Evolutionary conservation across 2,888 invertebrate genomes (phyloP), one percentile per base, ranked within the genome.

Genomic region (Galeruca laticollis): DNA sequence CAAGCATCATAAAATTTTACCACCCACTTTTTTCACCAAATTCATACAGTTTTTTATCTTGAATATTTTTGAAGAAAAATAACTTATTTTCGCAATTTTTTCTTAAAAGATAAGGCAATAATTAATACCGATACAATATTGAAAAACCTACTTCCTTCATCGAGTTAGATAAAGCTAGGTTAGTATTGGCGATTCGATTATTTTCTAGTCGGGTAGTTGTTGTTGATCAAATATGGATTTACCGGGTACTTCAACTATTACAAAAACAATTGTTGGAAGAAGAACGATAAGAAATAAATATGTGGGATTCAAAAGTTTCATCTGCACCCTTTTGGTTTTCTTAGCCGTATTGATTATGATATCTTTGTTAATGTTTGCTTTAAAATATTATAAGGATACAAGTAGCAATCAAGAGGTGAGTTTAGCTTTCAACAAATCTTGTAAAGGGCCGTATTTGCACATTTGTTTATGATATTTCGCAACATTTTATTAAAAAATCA

Each of bases 261-360:
- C 18, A 9, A 51, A 51, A 21, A 51, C n/a, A 43, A 43, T 9
- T 2, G 49, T 21, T 51, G 18, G 15, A 51, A 51, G 15, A 51
- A 51, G 21, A 51, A 40, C 40, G 40, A 5, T n/a, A 2, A 47
- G 15, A 18, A 47, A 47, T 18, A 15, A 15, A 47, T 9, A 47
- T 18, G 15, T 9, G 18, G 15, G 18, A 6, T 47, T 15, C 9
- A 47, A 47, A 47, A 47, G 9, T 47, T 18, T 52, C 4, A 26
- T 52, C 5, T 52, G 52, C 11, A 11, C 15, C 8, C 52, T 52
- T 26, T 52, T 52, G 21, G 26, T 52, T 5, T 52, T 52, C 11
- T n/a, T 52, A 21, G 52, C 11, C 11, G 13, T 52, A 21, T 10
- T 52, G 13, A 52, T 52, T 52, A 13, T 52, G 52, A 52, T 52